These are phyloP conservation scores for Leptopilina drosophilae DNA, from an alignment of 2,888 invertebrate species.

Conservation along the genomic window DNA sequence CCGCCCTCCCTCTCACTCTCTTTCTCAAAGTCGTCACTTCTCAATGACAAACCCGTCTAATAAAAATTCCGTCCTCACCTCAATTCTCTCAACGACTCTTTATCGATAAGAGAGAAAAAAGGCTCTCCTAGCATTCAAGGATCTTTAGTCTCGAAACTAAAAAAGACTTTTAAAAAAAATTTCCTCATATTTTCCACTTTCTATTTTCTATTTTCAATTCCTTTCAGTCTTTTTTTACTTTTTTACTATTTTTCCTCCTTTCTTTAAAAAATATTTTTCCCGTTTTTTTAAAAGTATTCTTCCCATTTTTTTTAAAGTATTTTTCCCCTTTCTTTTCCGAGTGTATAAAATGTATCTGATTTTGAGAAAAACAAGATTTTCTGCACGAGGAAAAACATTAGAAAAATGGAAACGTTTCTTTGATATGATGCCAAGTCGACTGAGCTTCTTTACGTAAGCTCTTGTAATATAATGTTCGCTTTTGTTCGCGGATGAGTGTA, in stretches of 20 bases:
- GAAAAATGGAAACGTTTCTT: conserved; percentile 37
- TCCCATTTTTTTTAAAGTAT: background rate
- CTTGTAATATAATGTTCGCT: conserved; percentile 52
- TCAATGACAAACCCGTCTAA: conserved; percentile 18
- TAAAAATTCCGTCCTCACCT: conserved; percentile 29
- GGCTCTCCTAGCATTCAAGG: background rate
- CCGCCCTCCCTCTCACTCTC: background rate
- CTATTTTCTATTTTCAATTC: no score
- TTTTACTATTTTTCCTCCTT: no score
- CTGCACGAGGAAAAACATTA: conserved; percentile 9
- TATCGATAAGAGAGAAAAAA: background rate
- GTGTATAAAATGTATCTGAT: background rate
- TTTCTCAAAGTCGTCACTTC: background rate
- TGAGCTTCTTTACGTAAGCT: conserved; percentile 58
- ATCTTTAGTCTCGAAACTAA: no score
- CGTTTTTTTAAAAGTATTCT: no score
- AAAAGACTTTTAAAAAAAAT: no score
- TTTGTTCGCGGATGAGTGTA: conserved; percentile 11
- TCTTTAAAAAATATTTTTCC: no score
- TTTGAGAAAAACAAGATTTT: background rate
- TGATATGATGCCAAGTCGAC: conserved; percentile 51
- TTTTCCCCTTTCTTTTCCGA: no score
- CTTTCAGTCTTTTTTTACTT: no score
- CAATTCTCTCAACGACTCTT: conserved; percentile 6
- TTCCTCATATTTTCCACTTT: no score